Evolutionary conservation across 1,140 invertebrate species (phyloP), one percentile per base, ranked within the genome.

Genomic region (Andrena cerasifolii): DNA sequence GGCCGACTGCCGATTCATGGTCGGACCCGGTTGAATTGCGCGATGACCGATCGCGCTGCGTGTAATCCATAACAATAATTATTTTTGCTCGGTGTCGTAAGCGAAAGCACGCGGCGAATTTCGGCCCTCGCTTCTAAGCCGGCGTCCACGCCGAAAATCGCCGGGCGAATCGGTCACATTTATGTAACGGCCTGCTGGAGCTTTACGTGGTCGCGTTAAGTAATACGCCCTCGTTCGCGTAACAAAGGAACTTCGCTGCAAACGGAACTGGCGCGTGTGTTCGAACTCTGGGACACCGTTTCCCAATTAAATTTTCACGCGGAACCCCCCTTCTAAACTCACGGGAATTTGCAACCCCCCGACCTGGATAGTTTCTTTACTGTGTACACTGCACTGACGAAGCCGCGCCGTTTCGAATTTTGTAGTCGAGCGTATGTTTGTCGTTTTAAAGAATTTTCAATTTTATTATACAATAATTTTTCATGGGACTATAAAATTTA

Each of bases 221-320:
- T 90, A 91, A 91, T 83, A 86, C 86, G 90, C 85, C 88, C 88
- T 88, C 87, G 84, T 88, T 91, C 87, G 83, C 85, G 79, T 71
- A 58, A 56, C 40, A 31, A 61, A 28, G 43, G 14, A 21, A 24
- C 12, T 26, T 43, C 0, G 18, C 18, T n/a, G n/a, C n/a, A n/a
- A n/a, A n/a, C 10, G 28, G 16, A 36, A 62, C 28, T 49, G 6
- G 24, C 0, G 4, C n/a, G 49, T 51, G 49, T 8, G 16, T n/a
- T 3, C 6, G 3, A 1, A 49, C 45, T 18, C 45, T 3, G 45
- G 45, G 45, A 12, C n/a, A n/a, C n/a, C n/a, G n/a, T n/a, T n/a
- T n/a, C n/a, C n/a, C n/a, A n/a, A n/a, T n/a, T n/a, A n/a, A n/a
- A n/a, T n/a, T n/a, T n/a, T n/a, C n/a, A n/a, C n/a, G n/a, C n/a